Base-by-base conservation (phyloP, 2,888 invertebrate species). In the Epistrophe eligans region DNA sequence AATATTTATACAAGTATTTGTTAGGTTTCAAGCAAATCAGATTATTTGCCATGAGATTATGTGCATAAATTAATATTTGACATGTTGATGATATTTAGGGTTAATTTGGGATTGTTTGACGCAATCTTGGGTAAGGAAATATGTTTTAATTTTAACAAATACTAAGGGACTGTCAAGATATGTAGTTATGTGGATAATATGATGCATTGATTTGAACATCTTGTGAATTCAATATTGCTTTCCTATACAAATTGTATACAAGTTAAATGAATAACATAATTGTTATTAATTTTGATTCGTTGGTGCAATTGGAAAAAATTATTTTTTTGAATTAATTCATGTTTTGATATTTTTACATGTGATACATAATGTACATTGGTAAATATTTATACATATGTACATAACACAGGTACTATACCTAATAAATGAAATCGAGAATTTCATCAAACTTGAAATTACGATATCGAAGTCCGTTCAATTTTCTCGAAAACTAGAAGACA, bases 11-110 rank as follows among this genome's bases (percentile, higher is more conserved):
- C 6, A 5, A 13, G 8, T 11, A 35, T 70, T 52, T 77, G 60
- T 67, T 28, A 15, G 19, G 50, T 76, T 45, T 28, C 19, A 32
- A 67, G 24, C 17, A 57, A 74, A 70, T 74, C 79, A 32, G 80
- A 84, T 84, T 80, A 43, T 45, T 58, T 15, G 17, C 17, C 40
- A 48, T 35, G 52, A 38, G 38, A 76, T 43, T 55, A 76, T 74
- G 62, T 32, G 11, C 57, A 55, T 60, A 48, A 38, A 73, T 70
- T 70, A 79, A 74, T 50, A 74, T 74, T 79, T 74, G 83, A 74
- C 74, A 74, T 57, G 66, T 74, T 70, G 83, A 70, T 79, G 73
- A 84, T 79, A 52, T 79, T 72, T 50, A 17, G 71, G 52, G 45
- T 58, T 66, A 58, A 82, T 72, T 66, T 72, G 48, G 17, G 40